phyloP scores from a whole-genome alignment of 2,888 invertebrate species.

The Holacanthella duospinosa region DNA sequence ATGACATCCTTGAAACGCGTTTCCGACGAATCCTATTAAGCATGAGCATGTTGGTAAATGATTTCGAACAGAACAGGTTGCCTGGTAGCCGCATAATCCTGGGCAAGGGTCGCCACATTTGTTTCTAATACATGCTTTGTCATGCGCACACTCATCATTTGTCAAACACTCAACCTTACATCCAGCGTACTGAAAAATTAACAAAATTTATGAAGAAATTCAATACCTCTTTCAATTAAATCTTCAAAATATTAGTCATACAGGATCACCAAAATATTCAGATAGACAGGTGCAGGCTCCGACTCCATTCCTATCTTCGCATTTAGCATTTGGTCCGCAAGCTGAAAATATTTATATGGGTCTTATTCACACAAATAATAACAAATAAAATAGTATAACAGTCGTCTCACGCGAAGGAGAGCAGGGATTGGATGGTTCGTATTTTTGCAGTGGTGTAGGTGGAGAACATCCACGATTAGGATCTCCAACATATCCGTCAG shows the following conservation, averaged over 20 bases:
- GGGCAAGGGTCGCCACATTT: slow-evolving; percentile 49
- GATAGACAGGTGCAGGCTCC: slow-evolving; percentile 57
- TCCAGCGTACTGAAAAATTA: slow-evolving; percentile 56
- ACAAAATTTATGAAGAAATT: background rate
- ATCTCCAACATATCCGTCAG: slow-evolving; percentile 20
- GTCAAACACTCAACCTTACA: slow-evolving; percentile 54
- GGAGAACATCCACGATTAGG: slow-evolving; percentile 11
- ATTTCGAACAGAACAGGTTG: slow-evolving; percentile 57
- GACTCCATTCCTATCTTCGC: slow-evolving; percentile 58
- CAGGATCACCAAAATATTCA: slow-evolving; percentile 66
- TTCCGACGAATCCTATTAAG: slow-evolving; percentile 52
- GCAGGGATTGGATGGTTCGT: slow-evolving; percentile 46
- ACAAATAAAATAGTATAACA: too few species aligned
- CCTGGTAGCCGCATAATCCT: slow-evolving; percentile 39
- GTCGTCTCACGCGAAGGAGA: slow-evolving; percentile 19
- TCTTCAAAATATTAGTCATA: slow-evolving; percentile 51
- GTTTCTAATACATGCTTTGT: slow-evolving; percentile 61
- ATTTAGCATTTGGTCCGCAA: slow-evolving; percentile 60
- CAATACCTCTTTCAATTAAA: slow-evolving; percentile 26
- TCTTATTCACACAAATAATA: too few species aligned
- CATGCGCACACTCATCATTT: slow-evolving; percentile 60
- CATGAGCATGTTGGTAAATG: slow-evolving; percentile 60
- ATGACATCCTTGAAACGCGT: slow-evolving; percentile 54
- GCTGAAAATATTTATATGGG: slow-evolving; percentile 8
- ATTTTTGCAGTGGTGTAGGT: slow-evolving; percentile 35